Evolutionary conservation across 35 echinoderm and acorn worm genomes (phyloP).

Genomic region (Apostichopus californicus): DNA sequence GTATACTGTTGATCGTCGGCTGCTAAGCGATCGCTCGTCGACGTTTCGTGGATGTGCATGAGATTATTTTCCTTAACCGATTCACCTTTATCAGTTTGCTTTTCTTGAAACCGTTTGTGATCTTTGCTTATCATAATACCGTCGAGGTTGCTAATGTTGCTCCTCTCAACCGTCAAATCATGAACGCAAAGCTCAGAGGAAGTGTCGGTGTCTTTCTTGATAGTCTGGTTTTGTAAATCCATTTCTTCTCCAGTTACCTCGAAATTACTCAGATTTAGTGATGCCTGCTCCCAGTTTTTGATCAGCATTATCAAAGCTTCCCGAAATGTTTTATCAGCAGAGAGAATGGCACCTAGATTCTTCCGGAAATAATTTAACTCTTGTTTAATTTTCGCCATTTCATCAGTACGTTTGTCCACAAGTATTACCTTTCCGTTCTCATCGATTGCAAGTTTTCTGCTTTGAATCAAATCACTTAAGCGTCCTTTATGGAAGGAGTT

Average conservation of each 20-base stretch:
- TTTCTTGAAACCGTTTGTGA: too few relatives aligned
- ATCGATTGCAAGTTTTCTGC: not conserved
- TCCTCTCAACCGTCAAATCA: not conserved
- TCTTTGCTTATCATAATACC: too few relatives aligned
- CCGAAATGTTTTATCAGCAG: constrained; percentile 2
- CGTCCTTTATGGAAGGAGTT: not conserved
- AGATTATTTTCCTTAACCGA: too few relatives aligned
- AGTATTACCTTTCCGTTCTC: constrained; percentile 26
- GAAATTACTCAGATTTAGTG: not conserved
- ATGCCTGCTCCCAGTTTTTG: not conserved
- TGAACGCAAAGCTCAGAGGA: not conserved
- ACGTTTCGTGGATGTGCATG: too few relatives aligned
- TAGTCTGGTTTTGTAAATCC: not conserved
- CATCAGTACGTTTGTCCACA: not conserved
- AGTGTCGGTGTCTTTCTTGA: not conserved
- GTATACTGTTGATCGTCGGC: too few relatives aligned
- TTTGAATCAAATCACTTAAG: constrained; percentile 16
- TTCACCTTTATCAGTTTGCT: too few relatives aligned
- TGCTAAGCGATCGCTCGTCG: too few relatives aligned
- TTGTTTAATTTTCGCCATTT: not conserved
- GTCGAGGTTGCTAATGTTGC: too few relatives aligned
- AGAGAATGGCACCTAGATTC: not conserved
- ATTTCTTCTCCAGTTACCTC: not conserved
- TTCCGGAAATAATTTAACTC: not conserved
- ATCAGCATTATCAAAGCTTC: not conserved